phyloP scores from a whole-genome alignment of 2,797 vertebrate genomes.

The Trichosurus vulpecula region DNA sequence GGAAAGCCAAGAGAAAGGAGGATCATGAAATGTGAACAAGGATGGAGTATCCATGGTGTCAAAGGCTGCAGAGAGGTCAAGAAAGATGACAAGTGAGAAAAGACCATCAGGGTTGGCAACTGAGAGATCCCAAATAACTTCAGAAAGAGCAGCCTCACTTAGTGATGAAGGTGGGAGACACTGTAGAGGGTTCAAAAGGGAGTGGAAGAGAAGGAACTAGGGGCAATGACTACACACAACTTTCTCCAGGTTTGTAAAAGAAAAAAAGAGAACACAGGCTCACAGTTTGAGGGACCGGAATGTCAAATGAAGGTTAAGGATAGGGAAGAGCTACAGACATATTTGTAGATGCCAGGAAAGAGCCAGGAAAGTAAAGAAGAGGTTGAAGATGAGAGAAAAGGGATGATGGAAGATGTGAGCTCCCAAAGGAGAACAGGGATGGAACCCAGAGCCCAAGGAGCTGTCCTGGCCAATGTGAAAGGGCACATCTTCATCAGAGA shows the following conservation, averaged over 20 bases:
- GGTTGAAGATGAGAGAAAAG: neutral
- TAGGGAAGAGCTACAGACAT: neutral
- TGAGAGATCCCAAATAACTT: neutral
- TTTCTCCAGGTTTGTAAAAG: neutral
- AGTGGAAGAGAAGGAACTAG: neutral
- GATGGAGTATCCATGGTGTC: neutral
- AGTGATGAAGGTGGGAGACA: neutral
- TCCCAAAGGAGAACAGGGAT: neutral
- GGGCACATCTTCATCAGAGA: neutral
- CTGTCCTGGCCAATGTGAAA: neutral
- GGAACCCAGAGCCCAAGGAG: neutral
- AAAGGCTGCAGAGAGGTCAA: neutral
- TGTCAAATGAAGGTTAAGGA: neutral
- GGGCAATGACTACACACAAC: neutral
- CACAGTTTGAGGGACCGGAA: neutral
- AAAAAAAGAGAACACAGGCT: neutral
- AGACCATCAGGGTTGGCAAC: neutral
- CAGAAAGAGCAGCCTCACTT: neutral
- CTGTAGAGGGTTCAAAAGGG: neutral
- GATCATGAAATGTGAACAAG: neutral
- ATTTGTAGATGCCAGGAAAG: neutral
- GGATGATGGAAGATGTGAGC: neutral
- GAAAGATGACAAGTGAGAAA: neutral
- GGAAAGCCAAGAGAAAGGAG: neutral
- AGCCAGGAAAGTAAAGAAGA: neutral